These are phyloP conservation scores for Phodopus roborovskii DNA, from an alignment of 2,113 vertebrate genomes.

Conservation along the genomic window DNA sequence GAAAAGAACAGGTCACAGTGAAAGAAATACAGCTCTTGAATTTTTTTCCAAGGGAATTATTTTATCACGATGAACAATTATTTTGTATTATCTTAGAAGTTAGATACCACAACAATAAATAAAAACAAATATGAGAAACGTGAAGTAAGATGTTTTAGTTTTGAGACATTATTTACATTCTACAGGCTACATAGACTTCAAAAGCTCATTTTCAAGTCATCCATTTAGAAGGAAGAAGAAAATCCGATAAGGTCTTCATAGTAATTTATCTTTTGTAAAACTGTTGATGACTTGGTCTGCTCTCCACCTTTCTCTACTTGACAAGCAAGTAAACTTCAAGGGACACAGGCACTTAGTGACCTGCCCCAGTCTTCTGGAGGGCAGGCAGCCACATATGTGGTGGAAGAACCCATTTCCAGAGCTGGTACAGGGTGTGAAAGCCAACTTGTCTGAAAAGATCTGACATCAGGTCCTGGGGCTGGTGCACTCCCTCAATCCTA, in stretches of 20 bases:
- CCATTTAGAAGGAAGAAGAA: slow-evolving; percentile 23
- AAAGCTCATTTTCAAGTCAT: not conserved
- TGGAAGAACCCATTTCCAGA: not conserved
- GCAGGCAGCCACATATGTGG: not conserved
- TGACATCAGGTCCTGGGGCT: not conserved
- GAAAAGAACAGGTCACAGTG: slow-evolving; percentile 14
- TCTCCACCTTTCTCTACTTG: not conserved
- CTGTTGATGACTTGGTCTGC: not conserved
- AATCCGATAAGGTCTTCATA: not conserved
- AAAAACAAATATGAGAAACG: not conserved
- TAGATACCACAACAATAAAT: not conserved
- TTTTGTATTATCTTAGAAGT: slow-evolving; percentile 30
- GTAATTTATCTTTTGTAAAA: not conserved
- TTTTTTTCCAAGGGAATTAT: not conserved
- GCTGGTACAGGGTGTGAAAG: not conserved
- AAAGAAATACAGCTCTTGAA: slow-evolving; percentile 56
- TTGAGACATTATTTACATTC: not conserved
- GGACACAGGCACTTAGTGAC: not conserved
- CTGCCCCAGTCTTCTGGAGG: not conserved
- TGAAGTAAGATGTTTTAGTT: slow-evolving; percentile 7
- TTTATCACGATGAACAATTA: slow-evolving; percentile 12
- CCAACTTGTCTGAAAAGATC: not conserved
- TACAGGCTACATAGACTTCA: not conserved
- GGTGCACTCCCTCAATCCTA: not conserved
- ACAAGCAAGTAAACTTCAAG: not conserved